These are phyloP conservation scores for Hylaeus volcanicus DNA, from an alignment of 1,140 invertebrate species.

Conservation along the genomic window DNA sequence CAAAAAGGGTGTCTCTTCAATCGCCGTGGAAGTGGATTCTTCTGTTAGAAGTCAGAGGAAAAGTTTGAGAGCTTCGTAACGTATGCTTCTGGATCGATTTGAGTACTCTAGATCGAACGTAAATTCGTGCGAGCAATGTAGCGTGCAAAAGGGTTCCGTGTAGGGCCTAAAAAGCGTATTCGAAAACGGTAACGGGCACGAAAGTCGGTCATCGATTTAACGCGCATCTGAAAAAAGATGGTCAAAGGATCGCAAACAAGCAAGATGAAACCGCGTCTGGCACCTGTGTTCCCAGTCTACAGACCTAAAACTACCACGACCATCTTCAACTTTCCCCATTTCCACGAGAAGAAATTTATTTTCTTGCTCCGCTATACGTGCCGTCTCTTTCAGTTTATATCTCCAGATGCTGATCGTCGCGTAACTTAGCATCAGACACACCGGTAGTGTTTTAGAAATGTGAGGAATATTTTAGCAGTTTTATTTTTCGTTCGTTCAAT, in stretches of 20 bases:
- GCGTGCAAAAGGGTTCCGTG: constrained; percentile 24
- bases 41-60: not conserved
- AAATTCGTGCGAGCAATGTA: not conserved
- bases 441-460: not conserved
- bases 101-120: constrained; percentile 1
- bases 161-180: constrained; percentile 22
- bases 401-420: not conserved
- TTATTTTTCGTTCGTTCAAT: too few species aligned
- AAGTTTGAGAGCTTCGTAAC: not conserved
- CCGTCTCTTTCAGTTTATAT: too few species aligned
- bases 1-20: not conserved
- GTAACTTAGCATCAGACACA: not conserved
- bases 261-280: constrained; percentile 9
- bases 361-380: too few species aligned
- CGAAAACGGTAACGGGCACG: constrained; percentile 18
- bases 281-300: not conserved
- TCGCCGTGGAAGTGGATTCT: not conserved
- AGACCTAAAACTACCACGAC: not conserved
- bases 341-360: not conserved
- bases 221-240: constrained; percentile 27
- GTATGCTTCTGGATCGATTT: constrained; percentile 30
- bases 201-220: constrained; percentile 56
- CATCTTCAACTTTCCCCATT: not conserved
- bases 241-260: constrained; percentile 19
- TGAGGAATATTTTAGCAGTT: too few species aligned